These are phyloP conservation scores for Neostethus bicornis DNA, from an alignment of 2,797 vertebrate species.

Conservation along the genomic window DNA sequence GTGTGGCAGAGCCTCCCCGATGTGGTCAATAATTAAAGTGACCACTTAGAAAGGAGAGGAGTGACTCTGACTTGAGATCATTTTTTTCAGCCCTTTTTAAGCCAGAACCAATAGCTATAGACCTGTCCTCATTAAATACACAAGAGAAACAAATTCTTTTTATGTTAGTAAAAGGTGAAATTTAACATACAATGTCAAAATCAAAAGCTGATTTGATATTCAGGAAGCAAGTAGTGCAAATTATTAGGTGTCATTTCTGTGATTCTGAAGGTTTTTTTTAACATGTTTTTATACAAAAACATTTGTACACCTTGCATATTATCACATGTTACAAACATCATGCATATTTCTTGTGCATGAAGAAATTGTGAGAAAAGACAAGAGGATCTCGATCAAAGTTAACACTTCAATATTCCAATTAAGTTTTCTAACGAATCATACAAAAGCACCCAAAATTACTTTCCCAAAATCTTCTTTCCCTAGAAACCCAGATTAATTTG, in stretches of 20 bases:
- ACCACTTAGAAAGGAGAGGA: constrained; percentile 29
- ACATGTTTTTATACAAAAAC: too few relatives aligned
- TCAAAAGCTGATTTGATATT: constrained; percentile 15
- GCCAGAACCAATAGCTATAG: constrained; percentile 24
- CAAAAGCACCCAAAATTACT: constrained; percentile 51
- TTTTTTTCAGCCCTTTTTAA: constrained; percentile 34
- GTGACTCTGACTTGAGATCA: constrained; percentile 12
- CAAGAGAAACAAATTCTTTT: constrained; percentile 25
- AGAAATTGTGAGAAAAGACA: neutral
- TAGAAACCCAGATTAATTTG: constrained; percentile 66
- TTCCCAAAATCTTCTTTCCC: constrained; percentile 59
- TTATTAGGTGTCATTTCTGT: constrained; percentile 15
- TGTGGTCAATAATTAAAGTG: constrained; percentile 63
- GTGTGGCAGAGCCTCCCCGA: constrained; percentile 22
- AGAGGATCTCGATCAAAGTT: neutral
- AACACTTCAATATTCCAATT: constrained; percentile 43
- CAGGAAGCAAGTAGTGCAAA: constrained; percentile 15
- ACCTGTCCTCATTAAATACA: constrained; percentile 33
- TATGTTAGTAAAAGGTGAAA: constrained; percentile 8
- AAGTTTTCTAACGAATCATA: constrained; percentile 39
- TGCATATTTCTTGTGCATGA: too few relatives aligned
- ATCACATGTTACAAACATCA: too few relatives aligned
- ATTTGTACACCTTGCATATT: too few relatives aligned
- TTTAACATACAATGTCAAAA: constrained; percentile 7
- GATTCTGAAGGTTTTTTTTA: too few relatives aligned